Conservation (phyloP, 2,888 invertebrate genomes). For the Stenotaenia linearis region DNA sequence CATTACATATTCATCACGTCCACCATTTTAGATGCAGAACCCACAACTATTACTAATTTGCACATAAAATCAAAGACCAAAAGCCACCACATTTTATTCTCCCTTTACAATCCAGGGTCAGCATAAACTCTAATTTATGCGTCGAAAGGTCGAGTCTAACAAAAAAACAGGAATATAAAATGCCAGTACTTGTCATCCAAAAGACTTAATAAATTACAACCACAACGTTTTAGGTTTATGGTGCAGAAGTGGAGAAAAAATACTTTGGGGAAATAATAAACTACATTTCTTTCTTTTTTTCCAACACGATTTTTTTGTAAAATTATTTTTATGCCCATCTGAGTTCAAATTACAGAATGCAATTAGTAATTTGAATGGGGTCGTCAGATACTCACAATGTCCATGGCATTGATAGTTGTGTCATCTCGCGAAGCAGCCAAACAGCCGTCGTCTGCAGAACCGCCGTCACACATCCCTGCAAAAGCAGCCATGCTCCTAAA, state of each 20-base stretch:
- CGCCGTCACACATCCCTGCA: slow-evolving; percentile 98
- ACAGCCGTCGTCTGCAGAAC: slow-evolving; percentile 93
- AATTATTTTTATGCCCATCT: too few species aligned
- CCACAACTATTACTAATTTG: not conserved
- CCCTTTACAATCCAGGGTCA: not conserved
- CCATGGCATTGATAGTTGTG: slow-evolving; percentile 93
- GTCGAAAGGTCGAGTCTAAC: not conserved
- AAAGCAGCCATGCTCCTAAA: slow-evolving; percentile 87
- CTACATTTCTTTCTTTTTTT: too few species aligned
- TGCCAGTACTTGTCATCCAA: not conserved
- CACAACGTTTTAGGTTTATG: not conserved
- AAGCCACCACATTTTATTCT: not conserved
- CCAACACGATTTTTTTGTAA: too few species aligned
- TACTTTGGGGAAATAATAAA: not conserved
- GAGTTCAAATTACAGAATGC: too few species aligned
- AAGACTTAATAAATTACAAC: not conserved
- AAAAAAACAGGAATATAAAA: not conserved
- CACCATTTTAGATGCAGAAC: not conserved
- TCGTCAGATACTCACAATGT: slow-evolving; percentile 61
- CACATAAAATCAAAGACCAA: not conserved
- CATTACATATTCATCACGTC: slow-evolving; percentile 7
- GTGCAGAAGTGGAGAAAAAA: not conserved
- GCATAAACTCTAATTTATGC: not conserved
- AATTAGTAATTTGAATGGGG: too few species aligned
- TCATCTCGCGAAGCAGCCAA: slow-evolving; percentile 94